Evolutionary conservation across 2,113 vertebrate genomes (phyloP), one percentile per base, ranked within the genome.

Genomic region (Anseranas semipalmata): DNA sequence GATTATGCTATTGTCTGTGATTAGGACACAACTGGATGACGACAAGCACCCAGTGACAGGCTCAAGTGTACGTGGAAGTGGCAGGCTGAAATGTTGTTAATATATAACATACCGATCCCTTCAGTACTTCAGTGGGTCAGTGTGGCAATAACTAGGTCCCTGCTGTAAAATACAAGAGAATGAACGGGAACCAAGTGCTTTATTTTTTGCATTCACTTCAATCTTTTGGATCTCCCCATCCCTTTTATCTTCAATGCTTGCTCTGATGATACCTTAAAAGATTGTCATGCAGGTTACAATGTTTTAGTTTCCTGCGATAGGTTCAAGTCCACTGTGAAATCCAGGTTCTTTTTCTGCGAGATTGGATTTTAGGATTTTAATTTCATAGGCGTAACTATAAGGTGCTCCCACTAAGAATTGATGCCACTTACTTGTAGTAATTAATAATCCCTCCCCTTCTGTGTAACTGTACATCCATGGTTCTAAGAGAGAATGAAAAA

Each of bases 21-120:
- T 56, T 45, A 56, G 55, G 53, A 32, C 14, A 41, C 2, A 2
- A 5, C 63, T 19, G 72, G 62, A 30, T 0, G 3, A 6, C 37
- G 63, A 48, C 43, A 24, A 28, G 28, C 41, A 20, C 56, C 33
- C 28, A 18, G 1, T 9, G 20, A 10, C 19, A 52, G 62, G 43
- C 37, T 41, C 2, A 1, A 22, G 24, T 33, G 39, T 45, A 20
- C 6, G 0, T 28, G 32, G 53, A n/a, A 65, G 30, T 16, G 48
- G 46, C 33, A 79, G 77, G 14, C 33, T 89, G 77, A 19, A 30
- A 20, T 25, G 27, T 35, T 50, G 20, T 39, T 58, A 5, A 12
- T 59, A 10, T 13, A n/a, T 15, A 27, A 46, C 33, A 25, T 7
- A 33, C 2, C 48, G 25, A 19, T 37, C 22, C 27, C 43, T 75